Evolutionary conservation across 1,140 invertebrate species (phyloP).

Genomic region (Platorchestia sp.): DNA sequence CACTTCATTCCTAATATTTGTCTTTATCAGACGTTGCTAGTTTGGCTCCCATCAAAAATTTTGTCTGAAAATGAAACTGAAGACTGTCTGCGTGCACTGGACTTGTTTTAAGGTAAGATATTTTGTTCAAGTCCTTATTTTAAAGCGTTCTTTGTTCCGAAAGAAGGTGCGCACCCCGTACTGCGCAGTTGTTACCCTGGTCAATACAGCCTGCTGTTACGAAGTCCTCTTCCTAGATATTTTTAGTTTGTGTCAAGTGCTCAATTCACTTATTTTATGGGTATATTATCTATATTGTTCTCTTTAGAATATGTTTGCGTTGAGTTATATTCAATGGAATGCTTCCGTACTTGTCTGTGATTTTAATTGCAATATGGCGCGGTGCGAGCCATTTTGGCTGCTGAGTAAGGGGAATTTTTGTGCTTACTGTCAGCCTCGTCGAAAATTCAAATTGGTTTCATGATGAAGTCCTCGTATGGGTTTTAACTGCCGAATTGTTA

Average conservation of each 20-base stretch:
- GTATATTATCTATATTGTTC: neutral
- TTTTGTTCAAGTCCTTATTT: neutral
- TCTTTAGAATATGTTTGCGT: neutral
- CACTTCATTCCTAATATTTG: constrained; percentile 28
- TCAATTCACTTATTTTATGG: neutral
- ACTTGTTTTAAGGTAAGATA: neutral
- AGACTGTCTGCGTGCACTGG: neutral
- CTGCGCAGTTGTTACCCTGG: constrained; percentile 13
- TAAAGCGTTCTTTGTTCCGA: constrained; percentile 13
- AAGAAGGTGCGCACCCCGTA: neutral
- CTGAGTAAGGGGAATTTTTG: neutral
- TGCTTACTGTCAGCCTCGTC: neutral
- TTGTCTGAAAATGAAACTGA: neutral
- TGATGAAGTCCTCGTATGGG: neutral
- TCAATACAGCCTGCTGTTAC: neutral
- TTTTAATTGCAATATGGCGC: no score
- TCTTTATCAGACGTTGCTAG: neutral
- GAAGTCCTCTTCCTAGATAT: neutral
- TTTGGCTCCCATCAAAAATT: neutral
- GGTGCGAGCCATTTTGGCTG: neutral
- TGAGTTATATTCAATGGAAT: no score
- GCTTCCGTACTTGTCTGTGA: no score
- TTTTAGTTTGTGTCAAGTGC: neutral
- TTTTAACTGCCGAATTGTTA: no score
- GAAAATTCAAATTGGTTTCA: neutral